Base-by-base conservation (phyloP, 2,888 invertebrate species). In the Drymonia ruficornis region DNA sequence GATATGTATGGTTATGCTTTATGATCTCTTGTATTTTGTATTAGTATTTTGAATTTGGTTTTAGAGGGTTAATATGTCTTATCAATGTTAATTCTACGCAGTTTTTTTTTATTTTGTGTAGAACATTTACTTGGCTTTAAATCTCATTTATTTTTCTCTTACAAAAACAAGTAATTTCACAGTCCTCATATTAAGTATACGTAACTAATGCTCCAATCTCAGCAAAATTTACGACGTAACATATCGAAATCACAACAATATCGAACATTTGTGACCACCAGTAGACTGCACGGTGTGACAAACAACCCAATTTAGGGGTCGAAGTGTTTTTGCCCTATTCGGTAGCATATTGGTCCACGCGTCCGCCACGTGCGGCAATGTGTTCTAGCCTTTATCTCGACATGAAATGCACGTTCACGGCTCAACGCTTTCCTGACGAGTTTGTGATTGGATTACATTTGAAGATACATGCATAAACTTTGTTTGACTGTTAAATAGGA, bases 371-470 rank as follows among this genome's bases (percentile, higher is more conserved):
- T 91, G 91, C 74, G 49, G 43, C 61, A 62, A 67, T 80, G 71
- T 80, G 75, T 72, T 59, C 63, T 61, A 67, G 66, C 80, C 80
- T 86, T 90, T 88, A 91, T 90, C 89, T 86, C 78, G 63, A 74
- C 79, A 78, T 71, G 73, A 82, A 86, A 91, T 91, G 91, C 89
- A 74, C 88, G 84, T 90, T 86, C 88, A 87, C 88, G 84, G 80
- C 81, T 84, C 85, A 70, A 76, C 86, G 83, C 81, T 76, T 82
- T 74, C 59, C 65, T 78, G 78, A 85, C 78, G 81, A 81, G 79
- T 77, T 72, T 74, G 67, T 86, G 84, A 91, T 87, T 87, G 89
- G 88, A 90, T 91, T 91, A 88, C 73, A 61, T 65, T 65, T 71
- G 70, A 34, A 74, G 61, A 70, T 69, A 60, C 55, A 53, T 46